Evolutionary conservation across 2,888 invertebrate species (phyloP), one percentile per base, ranked within the genome.

Genomic region (Drosophila heteroneura): DNA sequence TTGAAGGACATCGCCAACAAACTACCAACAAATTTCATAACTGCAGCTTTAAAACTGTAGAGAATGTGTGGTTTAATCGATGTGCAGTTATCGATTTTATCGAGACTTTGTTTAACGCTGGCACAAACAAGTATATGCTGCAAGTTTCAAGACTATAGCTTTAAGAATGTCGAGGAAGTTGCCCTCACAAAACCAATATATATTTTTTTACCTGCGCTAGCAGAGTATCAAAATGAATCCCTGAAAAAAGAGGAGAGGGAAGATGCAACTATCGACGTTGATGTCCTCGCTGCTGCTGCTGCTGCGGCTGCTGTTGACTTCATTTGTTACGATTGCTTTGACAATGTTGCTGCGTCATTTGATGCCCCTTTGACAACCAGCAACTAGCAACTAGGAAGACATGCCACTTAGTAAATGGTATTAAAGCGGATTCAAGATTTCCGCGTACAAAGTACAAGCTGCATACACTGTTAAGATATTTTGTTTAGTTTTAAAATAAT

Each of bases 291-390:
- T 39, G 39, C 41, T 73, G 79, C 63, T 52, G 69, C 61, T 49
- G 30, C 30, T 39, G 53, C 32, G 2, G 16, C 16, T 70, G 76
- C 71, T 71, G 82, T 79, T 86, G 89, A 86, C 85, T 87, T 88
- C 89, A 86, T 88, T 87, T 86, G 83, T 87, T 86, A 79, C 86
- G 76, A 86, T 87, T 88, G 85, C 87, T 85, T 86, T 87, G 86
- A 81, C 86, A 87, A 85, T 86, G 82, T 83, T 86, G 85, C 85
- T 76, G 83, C 85, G 82, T 85, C 87, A 86, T 86, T 85, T 83
- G 81, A 82, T 81, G 84, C 82, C 79, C 85, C 82, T 85, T 87
- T 86, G 39, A 26, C 19, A 47, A 16, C 16, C 22, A 26, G 22
- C 7, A 47, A 16, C 22, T 9, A 47, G 12, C 63, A 62, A 22